Evolutionary conservation across 2,888 invertebrate genomes (phyloP).

Genomic region (Cheilosia vulpina): DNA sequence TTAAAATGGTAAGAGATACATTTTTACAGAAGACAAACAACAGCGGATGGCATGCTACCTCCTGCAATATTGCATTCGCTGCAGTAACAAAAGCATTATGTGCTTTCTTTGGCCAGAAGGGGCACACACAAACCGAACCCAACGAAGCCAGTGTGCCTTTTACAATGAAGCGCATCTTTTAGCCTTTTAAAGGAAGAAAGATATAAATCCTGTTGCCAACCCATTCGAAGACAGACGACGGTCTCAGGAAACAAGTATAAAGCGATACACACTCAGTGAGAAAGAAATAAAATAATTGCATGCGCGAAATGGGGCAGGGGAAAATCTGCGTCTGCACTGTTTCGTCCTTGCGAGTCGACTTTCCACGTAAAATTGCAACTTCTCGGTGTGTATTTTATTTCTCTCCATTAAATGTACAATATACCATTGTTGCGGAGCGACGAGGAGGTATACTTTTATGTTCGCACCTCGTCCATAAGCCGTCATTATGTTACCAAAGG

Average conservation of each 20-base stretch:
- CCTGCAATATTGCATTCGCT: conserved; percentile 35
- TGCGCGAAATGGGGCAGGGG: background rate
- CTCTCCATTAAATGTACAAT: too few relatives aligned
- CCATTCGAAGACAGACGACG: conserved; percentile 18
- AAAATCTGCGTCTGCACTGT: background rate
- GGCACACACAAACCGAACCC: background rate
- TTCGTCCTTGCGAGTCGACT: background rate
- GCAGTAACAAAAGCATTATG: conserved; percentile 41
- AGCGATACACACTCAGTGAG: background rate
- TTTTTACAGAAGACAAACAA: conserved; percentile 24
- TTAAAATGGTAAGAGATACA: conserved; percentile 55
- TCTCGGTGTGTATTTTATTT: too few relatives aligned
- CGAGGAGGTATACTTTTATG: too few relatives aligned
- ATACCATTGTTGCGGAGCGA: too few relatives aligned
- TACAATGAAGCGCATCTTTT: conserved; percentile 26
- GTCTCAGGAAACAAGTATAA: background rate
- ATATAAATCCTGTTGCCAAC: conserved; percentile 27
- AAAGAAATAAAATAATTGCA: conserved; percentile 20
- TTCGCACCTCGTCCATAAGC: too few relatives aligned
- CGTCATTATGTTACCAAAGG: too few relatives aligned
- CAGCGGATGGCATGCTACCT: conserved; percentile 41
- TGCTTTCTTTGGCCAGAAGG: conserved; percentile 3
- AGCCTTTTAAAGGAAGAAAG: conserved; percentile 17
- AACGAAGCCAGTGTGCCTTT: background rate
- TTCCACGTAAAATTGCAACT: too few relatives aligned